phyloP scores from a whole-genome alignment of 1,140 invertebrate genomes.

The Euwallacea fornicatus region DNA sequence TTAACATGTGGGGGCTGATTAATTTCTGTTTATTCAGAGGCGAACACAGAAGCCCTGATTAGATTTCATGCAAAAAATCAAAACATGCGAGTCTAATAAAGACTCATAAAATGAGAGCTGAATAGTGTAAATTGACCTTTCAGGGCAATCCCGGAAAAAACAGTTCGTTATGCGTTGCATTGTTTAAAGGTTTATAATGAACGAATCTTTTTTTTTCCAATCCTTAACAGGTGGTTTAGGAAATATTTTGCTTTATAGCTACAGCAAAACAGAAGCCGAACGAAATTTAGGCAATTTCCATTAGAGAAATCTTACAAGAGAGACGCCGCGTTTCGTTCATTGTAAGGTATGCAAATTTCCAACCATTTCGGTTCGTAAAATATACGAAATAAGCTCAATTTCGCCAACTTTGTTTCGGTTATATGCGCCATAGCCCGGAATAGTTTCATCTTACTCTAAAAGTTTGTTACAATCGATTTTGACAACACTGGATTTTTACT shows the following conservation, averaged over 20 bases:
- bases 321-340: background rate
- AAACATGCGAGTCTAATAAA: too few relatives aligned
- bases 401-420: slow-evolving; percentile 4
- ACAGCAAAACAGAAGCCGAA: background rate
- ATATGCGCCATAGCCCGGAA: slow-evolving; percentile 6
- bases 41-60: too few relatives aligned
- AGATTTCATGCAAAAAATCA: too few relatives aligned
- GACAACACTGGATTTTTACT: slow-evolving; percentile 47
- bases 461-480: slow-evolving; percentile 44
- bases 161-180: too few relatives aligned
- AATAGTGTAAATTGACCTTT: too few relatives aligned
- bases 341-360: slow-evolving; percentile 6
- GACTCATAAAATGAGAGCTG: too few relatives aligned
- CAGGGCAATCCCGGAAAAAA: too few relatives aligned
- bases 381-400: slow-evolving; percentile 16
- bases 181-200: too few relatives aligned
- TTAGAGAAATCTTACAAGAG: slow-evolving; percentile 1
- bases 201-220: too few relatives aligned
- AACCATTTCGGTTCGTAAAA: slow-evolving; percentile 5
- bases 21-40: too few relatives aligned
- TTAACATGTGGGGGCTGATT: too few relatives aligned
- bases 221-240: too few relatives aligned
- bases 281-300: background rate
- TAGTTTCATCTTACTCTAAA: slow-evolving; percentile 18
- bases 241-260: background rate